Base-by-base conservation (phyloP, 2,888 invertebrate genomes). In the Drosophila ezoana region DNA sequence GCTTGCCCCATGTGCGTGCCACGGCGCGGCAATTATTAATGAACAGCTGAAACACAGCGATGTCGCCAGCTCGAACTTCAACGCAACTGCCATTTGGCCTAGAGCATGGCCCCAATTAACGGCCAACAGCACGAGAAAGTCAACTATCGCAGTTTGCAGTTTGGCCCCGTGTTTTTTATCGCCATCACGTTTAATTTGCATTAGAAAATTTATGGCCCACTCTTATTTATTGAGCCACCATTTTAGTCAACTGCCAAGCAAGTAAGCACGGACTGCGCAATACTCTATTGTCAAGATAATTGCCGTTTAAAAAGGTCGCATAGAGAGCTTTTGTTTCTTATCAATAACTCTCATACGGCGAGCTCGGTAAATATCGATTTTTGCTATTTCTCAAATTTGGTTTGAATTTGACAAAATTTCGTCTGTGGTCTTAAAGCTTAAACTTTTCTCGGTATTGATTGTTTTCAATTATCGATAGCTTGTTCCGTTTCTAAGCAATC, bases 191-290 rank as follows among this genome's bases (percentile, higher is more conserved):
- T 18, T 32, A 14, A 33, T 58, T 63, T 51, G 64, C 59, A 59
- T 64, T 62, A 20, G 59, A 45, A 62, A 76, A 83, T 76, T 87
- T 66, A 81, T 80, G 71, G 84, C 76, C 73, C 57, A 60, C 63
- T 13, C 4, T 35, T 35, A 35, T 35, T 35, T 35, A 35, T 35
- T 35, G 35, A 35, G 13, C 13, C 35, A 13, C 11, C 35, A 1
- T 35, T 35, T 13, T 4, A 4, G 35, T 11, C 13, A 35, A 13
- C 13, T 35, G 3, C 13, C 13, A 35, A 35, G 3, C 35, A 35
- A 28, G 28, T 2, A 28, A 28, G 8, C 8, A 28, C 28, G 8
- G 28, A 8, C 8, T 28, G 28, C 8, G 28, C 28, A 8, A 28
- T 28, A 28, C 28, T 28, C 28, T 28, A 28, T 8, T 28, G 8